Percentiles rank a stretch among this genome's conserved stretches.
These are phyloP conservation scores for Drosophila prostipennis DNA, from an alignment of 2,888 invertebrate species.

Conservation along the genomic window DNA sequence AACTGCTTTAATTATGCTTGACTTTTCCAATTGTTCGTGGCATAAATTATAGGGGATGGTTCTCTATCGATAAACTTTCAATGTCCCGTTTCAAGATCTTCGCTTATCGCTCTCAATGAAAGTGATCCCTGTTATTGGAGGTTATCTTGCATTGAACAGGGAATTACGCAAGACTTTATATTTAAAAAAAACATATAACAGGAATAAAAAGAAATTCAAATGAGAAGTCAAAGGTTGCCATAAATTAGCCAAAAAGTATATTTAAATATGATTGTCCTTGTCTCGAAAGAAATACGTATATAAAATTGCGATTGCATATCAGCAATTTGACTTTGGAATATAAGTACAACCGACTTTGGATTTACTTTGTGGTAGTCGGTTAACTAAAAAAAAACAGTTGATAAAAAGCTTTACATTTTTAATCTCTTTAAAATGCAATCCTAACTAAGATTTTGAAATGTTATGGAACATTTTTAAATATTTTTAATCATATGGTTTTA, in stretches of 20 bases:
- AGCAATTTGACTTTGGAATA: not conserved
- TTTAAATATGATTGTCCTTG: too few relatives aligned
- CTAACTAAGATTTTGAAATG: too few relatives aligned
- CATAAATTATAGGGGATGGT: slow-evolving; percentile 25
- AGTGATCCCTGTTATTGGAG: slow-evolving; percentile 40
- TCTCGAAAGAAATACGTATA: not conserved
- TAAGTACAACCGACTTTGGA: not conserved
- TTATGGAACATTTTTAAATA: too few relatives aligned
- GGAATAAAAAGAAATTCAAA: too few relatives aligned
- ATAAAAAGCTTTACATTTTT: not conserved
- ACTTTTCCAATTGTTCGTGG: slow-evolving; percentile 12
- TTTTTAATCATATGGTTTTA: too few relatives aligned
- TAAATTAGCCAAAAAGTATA: not conserved
- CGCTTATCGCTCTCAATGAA: slow-evolving; percentile 29
- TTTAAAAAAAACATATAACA: not conserved
- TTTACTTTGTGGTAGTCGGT: not conserved
- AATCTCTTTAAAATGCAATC: too few relatives aligned
- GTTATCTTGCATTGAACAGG: slow-evolving; percentile 7
- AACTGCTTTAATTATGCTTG: slow-evolving; percentile 47
- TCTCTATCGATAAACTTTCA: slow-evolving; percentile 7
- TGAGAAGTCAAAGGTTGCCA: not conserved
- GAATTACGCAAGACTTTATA: not conserved
- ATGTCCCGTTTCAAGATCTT: slow-evolving; percentile 14
- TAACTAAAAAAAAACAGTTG: too few relatives aligned
- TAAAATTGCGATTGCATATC: slow-evolving; percentile 21